Conservation (phyloP, 2,113 vertebrate species). For the Dolichotis patagonum region DNA sequence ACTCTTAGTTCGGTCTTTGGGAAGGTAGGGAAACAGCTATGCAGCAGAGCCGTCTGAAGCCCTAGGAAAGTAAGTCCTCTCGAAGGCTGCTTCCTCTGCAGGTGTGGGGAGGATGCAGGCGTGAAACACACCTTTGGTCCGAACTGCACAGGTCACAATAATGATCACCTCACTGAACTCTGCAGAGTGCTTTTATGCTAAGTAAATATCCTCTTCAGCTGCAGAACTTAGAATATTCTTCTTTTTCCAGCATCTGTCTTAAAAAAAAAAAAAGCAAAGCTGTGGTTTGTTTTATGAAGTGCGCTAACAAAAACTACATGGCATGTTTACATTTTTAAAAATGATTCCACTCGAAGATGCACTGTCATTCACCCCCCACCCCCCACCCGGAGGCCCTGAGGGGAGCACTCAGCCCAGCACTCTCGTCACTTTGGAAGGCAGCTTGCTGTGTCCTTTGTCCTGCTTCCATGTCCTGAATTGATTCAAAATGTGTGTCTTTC, state of each 20-base stretch:
- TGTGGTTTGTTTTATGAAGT: background rate
- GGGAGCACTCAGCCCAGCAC: rapidly evolving
- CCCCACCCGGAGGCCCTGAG: background rate
- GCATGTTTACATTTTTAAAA: background rate
- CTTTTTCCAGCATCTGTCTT: background rate
- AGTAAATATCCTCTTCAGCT: background rate
- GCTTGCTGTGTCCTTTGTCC: background rate
- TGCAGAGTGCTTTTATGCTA: background rate
- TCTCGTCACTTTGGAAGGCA: background rate
- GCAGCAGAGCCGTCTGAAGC: background rate
- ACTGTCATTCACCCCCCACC: background rate
- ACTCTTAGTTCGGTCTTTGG: background rate
- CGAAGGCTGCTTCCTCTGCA: background rate
- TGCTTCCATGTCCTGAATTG: background rate
- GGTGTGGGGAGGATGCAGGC: background rate
- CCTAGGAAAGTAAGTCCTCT: background rate
- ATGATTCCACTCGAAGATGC: background rate
- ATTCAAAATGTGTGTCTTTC: background rate
- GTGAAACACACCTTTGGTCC: background rate
- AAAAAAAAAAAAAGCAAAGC: background rate
- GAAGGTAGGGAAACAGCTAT: background rate
- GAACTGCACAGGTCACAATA: background rate
- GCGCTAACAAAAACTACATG: background rate
- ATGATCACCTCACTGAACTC: background rate
- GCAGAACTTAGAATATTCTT: background rate